These are phyloP conservation scores for Cyanocitta stelleri DNA, from an alignment of 2,113 vertebrate species.

Conservation along the genomic window DNA sequence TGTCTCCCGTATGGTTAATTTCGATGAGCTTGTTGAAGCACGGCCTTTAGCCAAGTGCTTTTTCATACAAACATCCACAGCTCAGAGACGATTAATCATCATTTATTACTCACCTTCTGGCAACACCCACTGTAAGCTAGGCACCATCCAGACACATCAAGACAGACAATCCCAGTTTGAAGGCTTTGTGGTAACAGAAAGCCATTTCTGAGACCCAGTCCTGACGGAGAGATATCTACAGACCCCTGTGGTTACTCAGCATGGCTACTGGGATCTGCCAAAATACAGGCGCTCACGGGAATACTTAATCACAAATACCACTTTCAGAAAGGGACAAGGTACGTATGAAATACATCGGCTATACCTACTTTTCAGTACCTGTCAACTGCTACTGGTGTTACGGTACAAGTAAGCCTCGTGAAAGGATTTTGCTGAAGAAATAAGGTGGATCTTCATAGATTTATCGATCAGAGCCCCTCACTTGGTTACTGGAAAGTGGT, in stretches of 20 bases:
- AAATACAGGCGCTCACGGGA: neutral
- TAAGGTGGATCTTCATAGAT: neutral
- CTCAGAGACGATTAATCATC: constrained; percentile 31
- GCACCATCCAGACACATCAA: neutral
- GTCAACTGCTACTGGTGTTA: neutral
- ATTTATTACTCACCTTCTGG: constrained; percentile 53
- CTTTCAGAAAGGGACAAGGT: neutral
- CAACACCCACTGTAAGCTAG: constrained; percentile 36
- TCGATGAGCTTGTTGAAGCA: constrained; percentile 16
- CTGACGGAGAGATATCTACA: neutral
- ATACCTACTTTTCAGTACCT: constrained; percentile 1
- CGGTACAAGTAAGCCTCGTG: neutral
- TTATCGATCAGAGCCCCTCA: neutral
- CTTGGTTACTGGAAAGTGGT: constrained; percentile 53
- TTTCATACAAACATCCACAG: constrained; percentile 28
- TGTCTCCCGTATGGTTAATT: neutral
- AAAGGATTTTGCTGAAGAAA: constrained; percentile 19
- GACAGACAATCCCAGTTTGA: neutral
- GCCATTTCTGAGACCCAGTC: neutral
- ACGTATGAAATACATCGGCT: neutral
- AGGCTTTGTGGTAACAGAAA: neutral
- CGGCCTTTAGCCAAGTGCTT: constrained; percentile 34
- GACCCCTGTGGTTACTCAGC: neutral
- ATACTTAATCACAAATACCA: neutral
- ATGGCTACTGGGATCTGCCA: neutral